Evolutionary conservation across 1,140 invertebrate species (phyloP).

Genomic region (Popillia japonica): DNA sequence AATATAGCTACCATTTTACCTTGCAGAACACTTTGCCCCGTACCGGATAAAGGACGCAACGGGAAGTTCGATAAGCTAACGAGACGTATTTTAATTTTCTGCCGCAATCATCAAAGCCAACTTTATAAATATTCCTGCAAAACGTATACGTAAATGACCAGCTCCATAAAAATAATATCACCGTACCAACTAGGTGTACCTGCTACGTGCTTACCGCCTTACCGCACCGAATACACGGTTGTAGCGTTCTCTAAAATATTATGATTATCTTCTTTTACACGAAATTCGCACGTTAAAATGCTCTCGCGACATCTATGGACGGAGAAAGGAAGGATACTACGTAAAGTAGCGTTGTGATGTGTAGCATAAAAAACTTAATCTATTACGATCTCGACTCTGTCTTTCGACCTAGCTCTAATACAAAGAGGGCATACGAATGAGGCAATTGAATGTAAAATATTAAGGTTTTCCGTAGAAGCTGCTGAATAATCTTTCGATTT

Average conservation of each 20-base stretch:
- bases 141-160: neutral
- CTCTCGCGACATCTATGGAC: neutral
- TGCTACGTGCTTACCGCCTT: constrained; percentile 3
- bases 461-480: neutral
- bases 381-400: constrained; percentile 9
- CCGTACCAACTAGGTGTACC: neutral
- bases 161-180: neutral
- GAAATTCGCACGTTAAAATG: neutral
- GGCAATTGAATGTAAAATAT: constrained; percentile 7
- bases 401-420: neutral
- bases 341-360: constrained; percentile 1
- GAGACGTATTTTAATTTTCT: neutral
- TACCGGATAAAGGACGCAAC: too few relatives aligned
- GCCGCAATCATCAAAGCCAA: neutral
- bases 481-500: neutral
- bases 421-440: neutral
- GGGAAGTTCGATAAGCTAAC: neutral
- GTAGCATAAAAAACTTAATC: constrained; percentile 15
- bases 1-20: too few relatives aligned
- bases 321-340: neutral
- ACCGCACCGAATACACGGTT: neutral
- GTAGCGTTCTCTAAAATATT: neutral
- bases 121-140: neutral
- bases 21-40: too few relatives aligned
- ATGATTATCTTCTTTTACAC: neutral